Evolutionary conservation across 2,888 invertebrate species (phyloP), one percentile per base, ranked within the genome.

Genomic region (Mechanitis messenoides): DNA sequence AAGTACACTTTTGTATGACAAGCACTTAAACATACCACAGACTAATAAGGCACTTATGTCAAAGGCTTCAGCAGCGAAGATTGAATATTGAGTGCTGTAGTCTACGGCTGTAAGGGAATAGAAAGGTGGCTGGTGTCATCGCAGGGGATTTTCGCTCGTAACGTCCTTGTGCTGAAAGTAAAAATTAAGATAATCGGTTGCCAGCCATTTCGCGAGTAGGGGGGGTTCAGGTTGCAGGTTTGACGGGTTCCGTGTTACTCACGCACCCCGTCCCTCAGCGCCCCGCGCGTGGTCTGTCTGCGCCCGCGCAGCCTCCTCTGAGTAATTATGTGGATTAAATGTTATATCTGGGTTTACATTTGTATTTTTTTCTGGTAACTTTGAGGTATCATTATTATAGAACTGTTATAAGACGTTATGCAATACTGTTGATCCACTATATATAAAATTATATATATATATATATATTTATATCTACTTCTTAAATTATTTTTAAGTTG

Each of bases 181-280:
- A 55, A 69, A 69, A 75, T 58, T 77, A 12, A 64, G 42, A 71
- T 69, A 60, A 50, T 3, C 42, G 60, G 62, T 61, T 35, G 64
- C 56, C 64, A 73, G 79, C 83, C 79, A 87, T 87, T 88, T 87
- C 81, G 88, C 88, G 83, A 85, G 80, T 76, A 71, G 75, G 72
- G 79, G 78, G 74, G 78, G 73, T 76, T 76, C 76, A 77, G 77
- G 79, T 74, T 80, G 84, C 86, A 84, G 83, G 87, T 87, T 79
- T 78, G 86, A 87, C 88, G 76, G 88, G 88, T 86, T 88, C 88
- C 83, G 88, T 88, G 87, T 88, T 88, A 88, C 88, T 71, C 87
- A 71, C 69, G 61, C 70, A 64, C 70, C 72, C 76, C 74, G 73
- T 75, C 70, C 65, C 67, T 71, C 61, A 71, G 70, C 72, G 61